Base-by-base conservation (phyloP, 2,113 vertebrate species). In the Columbina picui region DNA sequence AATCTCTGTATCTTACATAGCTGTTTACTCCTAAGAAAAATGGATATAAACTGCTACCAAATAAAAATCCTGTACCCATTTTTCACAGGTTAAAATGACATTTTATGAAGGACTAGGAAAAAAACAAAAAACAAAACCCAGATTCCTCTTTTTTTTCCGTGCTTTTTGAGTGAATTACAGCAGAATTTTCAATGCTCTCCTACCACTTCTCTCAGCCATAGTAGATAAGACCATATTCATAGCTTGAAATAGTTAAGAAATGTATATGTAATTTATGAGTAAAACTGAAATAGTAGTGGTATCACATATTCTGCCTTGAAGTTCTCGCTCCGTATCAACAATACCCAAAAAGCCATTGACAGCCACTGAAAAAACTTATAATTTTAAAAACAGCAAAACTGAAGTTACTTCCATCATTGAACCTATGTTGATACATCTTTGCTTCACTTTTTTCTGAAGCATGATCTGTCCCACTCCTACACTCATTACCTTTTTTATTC, bases 21-120 rank as follows among this genome's bases (percentile, higher is more conserved):
- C 7, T 71, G 36, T 75, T 86, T 84, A 55, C 12, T 89, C 22
- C 29, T 39, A 49, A 83, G 49, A 84, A 75, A 90, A 87, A 20
- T 18, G 32, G 14, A 43, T 47, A 65, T 47, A 63, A 95, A 64
- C 12, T 36, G 38, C 29, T 52, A 70, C 29, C 55, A 90, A 83
- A 87, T 65, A 82, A 75, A 78, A 85, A 77, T 18, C 7, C 22
- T 9, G 5, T 32, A 73, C 65, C 34, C 9, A 60, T 90, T 94
- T 93, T 93, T 78, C 53, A 85, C 18, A 63, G 4, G 20, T 64
- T 88, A 84, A 89, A 87, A 87, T 57, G 4, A 53, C 19, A 19
- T 2, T 55, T 7, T 43, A 1, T 27, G 21, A 75, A 78, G 23
- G 7, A 23, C 34, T 39, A 60, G 16, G 9, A 59, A 73, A 70